A percentile compares a stretch with the other conserved stretches of the same genome.
phyloP scores from a whole-genome alignment of 2,113 vertebrate species.

The Budorcas taxicolor region DNA sequence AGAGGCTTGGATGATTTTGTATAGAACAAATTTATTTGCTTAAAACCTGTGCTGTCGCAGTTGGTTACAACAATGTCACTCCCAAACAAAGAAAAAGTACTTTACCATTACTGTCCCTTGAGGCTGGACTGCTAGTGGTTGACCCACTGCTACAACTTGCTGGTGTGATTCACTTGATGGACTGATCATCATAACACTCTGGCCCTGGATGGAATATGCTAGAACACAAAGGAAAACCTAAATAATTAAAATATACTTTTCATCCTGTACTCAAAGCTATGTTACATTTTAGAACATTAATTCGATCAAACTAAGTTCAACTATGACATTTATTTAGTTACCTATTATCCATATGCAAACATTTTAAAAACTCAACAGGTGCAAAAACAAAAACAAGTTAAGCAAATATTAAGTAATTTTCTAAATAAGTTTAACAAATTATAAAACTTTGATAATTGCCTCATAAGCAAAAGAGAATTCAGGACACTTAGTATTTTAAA shows the following conservation, averaged over 20 bases:
- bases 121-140: slow-evolving; percentile 93
- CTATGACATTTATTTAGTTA: background rate
- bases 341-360: background rate
- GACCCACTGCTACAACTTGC: slow-evolving; percentile 98
- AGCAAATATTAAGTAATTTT: slow-evolving; percentile 1
- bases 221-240: slow-evolving; percentile 49
- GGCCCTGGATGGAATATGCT: slow-evolving; percentile 98
- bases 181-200: slow-evolving; percentile 97
- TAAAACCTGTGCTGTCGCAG: background rate
- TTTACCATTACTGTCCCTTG: slow-evolving; percentile 99
- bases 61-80: background rate
- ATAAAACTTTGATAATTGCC: background rate
- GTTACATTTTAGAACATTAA: slow-evolving; percentile 15
- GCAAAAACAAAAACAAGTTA: background rate
- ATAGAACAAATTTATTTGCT: slow-evolving; percentile 19
- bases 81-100: background rate
- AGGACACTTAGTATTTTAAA: slow-evolving; percentile 20
- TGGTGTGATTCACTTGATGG: slow-evolving; percentile 98
- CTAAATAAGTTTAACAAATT: background rate
- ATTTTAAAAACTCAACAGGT: background rate
- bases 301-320: background rate
- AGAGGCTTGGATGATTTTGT: background rate
- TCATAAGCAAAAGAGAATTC: slow-evolving; percentile 41
- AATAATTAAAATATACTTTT: slow-evolving; percentile 47
- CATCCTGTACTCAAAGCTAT: background rate